phyloP scores from a whole-genome alignment of 2,888 invertebrate genomes.

The Euplexia lucipara region DNA sequence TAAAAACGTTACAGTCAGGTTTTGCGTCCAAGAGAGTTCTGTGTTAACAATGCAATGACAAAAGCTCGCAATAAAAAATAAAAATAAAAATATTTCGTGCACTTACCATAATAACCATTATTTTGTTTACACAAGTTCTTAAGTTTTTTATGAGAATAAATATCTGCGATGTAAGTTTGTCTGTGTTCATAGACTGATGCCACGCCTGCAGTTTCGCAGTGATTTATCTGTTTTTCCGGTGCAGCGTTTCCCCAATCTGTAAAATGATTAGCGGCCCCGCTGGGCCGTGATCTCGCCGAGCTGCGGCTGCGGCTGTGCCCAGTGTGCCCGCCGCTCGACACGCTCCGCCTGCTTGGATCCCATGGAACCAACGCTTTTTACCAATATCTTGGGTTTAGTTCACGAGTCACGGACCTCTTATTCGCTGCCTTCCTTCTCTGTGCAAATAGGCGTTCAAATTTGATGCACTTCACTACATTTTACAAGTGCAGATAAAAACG shows the following conservation, averaged over 20 bases:
- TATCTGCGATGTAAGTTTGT: no score
- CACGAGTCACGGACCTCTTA: not conserved
- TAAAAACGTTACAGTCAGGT: no score
- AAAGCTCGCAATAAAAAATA: no score
- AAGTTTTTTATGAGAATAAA: no score
- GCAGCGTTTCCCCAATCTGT: constrained; percentile 28
- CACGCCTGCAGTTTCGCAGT: constrained; percentile 18
- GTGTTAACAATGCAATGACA: no score
- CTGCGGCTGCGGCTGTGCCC: constrained; percentile 3
- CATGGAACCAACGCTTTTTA: constrained; percentile 26
- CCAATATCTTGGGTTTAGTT: constrained; percentile 28
- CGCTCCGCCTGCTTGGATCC: constrained; percentile 66
- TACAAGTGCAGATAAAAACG: not conserved
- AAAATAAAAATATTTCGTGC: no score
- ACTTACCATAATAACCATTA: no score
- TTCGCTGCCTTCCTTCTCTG: constrained; percentile 3
- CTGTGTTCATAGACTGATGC: no score
- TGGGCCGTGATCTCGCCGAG: constrained; percentile 62
- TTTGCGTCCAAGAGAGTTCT: no score
- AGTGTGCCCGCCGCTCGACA: constrained; percentile 45
- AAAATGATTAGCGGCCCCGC: constrained; percentile 6
- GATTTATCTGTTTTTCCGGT: constrained; percentile 28
- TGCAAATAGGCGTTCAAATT: constrained; percentile 15
- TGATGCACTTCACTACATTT: constrained; percentile 3
- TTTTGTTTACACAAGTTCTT: no score